These are phyloP conservation scores for Eciton burchellii DNA, from an alignment of 1,140 invertebrate species.

Conservation along the genomic window DNA sequence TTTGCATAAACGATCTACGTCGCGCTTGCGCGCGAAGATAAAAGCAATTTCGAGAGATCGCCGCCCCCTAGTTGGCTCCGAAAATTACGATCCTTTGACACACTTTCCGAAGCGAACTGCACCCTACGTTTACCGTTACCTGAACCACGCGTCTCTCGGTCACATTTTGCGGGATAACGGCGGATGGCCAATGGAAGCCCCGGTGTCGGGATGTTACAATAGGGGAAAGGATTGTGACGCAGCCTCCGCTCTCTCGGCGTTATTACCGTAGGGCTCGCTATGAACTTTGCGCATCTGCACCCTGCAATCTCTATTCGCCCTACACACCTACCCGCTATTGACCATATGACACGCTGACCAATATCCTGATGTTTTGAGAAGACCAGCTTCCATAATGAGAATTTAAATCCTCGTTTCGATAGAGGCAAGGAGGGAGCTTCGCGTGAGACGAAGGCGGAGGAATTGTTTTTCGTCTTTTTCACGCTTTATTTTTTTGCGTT, in stretches of 20 bases:
- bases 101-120: slow-evolving; percentile 73
- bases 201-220: slow-evolving; percentile 76
- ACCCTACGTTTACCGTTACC: slow-evolving; percentile 79
- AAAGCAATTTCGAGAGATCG: slow-evolving; percentile 46
- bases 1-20: slow-evolving; percentile 18
- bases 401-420: background rate
- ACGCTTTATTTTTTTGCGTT: background rate
- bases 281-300: slow-evolving; percentile 80
- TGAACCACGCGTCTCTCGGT: slow-evolving; percentile 68
- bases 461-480: too few relatives aligned
- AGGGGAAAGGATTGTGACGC: slow-evolving; percentile 68
- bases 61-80: slow-evolving; percentile 45
- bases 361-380: slow-evolving; percentile 76
- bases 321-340: slow-evolving; percentile 80
- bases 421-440: background rate
- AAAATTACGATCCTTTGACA: slow-evolving; percentile 80
- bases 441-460: background rate
- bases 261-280: slow-evolving; percentile 84
- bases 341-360: slow-evolving; percentile 86
- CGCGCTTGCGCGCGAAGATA: slow-evolving; percentile 17
- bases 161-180: slow-evolving; percentile 11
- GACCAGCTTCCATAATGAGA: slow-evolving; percentile 73
- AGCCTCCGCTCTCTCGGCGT: slow-evolving; percentile 79
- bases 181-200: slow-evolving; percentile 73
- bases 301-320: slow-evolving; percentile 78